A percentile compares a stretch with the other conserved stretches of the same genome.
phyloP scores from a whole-genome alignment of 2,797 vertebrate species.

The Tadarida brasiliensis region DNA sequence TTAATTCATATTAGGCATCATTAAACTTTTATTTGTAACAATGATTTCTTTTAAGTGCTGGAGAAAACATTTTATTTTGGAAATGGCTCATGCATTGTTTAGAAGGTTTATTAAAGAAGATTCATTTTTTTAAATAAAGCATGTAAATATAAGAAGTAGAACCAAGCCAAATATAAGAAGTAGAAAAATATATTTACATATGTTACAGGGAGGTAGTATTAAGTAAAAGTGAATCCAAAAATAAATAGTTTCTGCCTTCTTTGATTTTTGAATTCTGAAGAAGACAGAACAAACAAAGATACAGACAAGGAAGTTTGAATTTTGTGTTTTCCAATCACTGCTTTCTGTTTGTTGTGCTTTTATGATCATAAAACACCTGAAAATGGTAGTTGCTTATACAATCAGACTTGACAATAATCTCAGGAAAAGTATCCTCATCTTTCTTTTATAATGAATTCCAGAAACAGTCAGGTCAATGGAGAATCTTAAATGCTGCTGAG shows the following conservation, averaged over 20 bases:
- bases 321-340: slow-evolving; percentile 60
- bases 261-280: slow-evolving; percentile 66
- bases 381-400: slow-evolving; percentile 70
- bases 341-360: slow-evolving; percentile 58
- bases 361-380: slow-evolving; percentile 67
- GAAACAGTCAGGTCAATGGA: slow-evolving; percentile 78
- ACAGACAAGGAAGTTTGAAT: slow-evolving; percentile 43
- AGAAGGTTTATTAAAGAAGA: neutral
- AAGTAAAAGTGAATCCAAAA: slow-evolving; percentile 52
- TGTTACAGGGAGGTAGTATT: slow-evolving; percentile 8
- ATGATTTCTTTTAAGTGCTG: neutral
- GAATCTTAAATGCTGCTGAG: slow-evolving; percentile 74
- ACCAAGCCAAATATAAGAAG: slow-evolving; percentile 38
- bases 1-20: slow-evolving; percentile 2
- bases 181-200: slow-evolving; percentile 22
- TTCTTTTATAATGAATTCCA: slow-evolving; percentile 78
- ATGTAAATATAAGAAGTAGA: slow-evolving; percentile 31
- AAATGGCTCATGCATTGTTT: slow-evolving; percentile 51
- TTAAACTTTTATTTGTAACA: slow-evolving; percentile 18
- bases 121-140: neutral
- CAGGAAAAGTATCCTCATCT: slow-evolving; percentile 77
- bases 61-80: slow-evolving; percentile 62
- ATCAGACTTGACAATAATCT: slow-evolving; percentile 78
- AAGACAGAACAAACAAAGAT: slow-evolving; percentile 44
- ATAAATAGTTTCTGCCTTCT: slow-evolving; percentile 51